These are phyloP conservation scores for Seira ritae DNA, from an alignment of 2,888 invertebrate species.

Conservation along the genomic window DNA sequence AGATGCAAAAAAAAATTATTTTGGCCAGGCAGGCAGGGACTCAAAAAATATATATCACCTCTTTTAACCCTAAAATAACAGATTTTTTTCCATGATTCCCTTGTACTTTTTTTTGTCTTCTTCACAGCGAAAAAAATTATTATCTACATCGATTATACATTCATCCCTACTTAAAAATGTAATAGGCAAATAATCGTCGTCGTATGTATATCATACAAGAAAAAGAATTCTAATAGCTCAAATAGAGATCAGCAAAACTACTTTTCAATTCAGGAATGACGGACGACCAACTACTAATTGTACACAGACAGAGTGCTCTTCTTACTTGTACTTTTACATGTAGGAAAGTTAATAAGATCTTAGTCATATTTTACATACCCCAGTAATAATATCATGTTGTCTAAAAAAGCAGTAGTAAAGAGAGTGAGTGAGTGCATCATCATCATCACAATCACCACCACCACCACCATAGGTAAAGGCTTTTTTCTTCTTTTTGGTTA, in stretches of 20 bases:
- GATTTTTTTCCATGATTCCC: constrained; percentile 18
- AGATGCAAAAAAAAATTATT: constrained; percentile 1
- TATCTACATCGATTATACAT: constrained; percentile 38
- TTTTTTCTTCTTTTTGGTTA: constrained; percentile 13
- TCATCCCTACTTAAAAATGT: constrained; percentile 4
- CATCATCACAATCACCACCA: neutral
- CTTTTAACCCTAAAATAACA: constrained; percentile 19
- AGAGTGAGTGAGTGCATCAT: constrained; percentile 2
- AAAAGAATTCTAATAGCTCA: constrained; percentile 55
- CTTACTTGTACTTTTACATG: constrained; percentile 26
- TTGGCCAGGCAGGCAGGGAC: neutral
- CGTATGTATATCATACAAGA: constrained; percentile 20
- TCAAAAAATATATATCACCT: constrained; percentile 2
- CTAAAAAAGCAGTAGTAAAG: constrained; percentile 2
- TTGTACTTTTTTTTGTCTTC: constrained; percentile 19
- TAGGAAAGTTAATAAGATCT: constrained; percentile 46
- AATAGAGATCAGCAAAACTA: constrained; percentile 57
- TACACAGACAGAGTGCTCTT: constrained; percentile 32
- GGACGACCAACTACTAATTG: constrained; percentile 62
- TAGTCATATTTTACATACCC: constrained; percentile 53
- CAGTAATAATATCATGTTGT: constrained; percentile 37
- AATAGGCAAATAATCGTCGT: neutral
- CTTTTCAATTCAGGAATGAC: constrained; percentile 64
- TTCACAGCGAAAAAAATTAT: constrained; percentile 26
- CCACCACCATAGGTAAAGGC: constrained; percentile 11